Evolutionary conservation across 2,113 vertebrate species (phyloP), one percentile per base, ranked within the genome.

Genomic region (Tursiops truncatus): DNA sequence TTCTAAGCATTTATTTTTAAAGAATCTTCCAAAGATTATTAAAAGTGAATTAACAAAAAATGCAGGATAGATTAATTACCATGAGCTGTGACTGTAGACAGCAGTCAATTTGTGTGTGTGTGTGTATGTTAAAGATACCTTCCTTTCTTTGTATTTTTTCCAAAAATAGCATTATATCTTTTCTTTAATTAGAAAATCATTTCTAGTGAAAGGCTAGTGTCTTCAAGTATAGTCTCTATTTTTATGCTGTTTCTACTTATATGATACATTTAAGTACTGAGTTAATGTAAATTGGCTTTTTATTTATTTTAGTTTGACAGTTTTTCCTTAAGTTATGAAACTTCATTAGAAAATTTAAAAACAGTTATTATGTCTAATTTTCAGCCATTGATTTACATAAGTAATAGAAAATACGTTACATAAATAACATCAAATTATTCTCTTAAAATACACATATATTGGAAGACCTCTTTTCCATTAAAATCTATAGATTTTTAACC

Each of bases 241-340:
- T 94, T 80, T 79, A 21, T 77, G 68, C n/a, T 77, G 0, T 95
- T 90, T 91, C 14, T 26, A 56, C 88, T 70, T 58, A 77, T 50
- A 44, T 13, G 50, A 63, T 70, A 81, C n/a, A 71, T 71, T 95
- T 91, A 94, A 84, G 47, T 81, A 68, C 21, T 62, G 26, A 87
- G 26, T 95, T 95, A 67, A 60, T 87, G 23, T 76, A 93, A 77
- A 56, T 33, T 97, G 36, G 2, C n/a, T 47, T 92, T 73, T 84
- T 14, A 74, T 85, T 80, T 71, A 74, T 74, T 86, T 91, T 74
- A 77, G 83, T 79, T 94, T 94, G 25, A 90, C 26, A 95, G 26
- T 41, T 76, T 96, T 89, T 41, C 36, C 21, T 84, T 95, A 88
- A 77, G 18, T 87, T 84, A 70, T n/a, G 84, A 94, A 90, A 96